Evolutionary conservation across 2,888 invertebrate species (phyloP), one percentile per base, ranked within the genome.

Genomic region (Tromatobia lineatoria): DNA sequence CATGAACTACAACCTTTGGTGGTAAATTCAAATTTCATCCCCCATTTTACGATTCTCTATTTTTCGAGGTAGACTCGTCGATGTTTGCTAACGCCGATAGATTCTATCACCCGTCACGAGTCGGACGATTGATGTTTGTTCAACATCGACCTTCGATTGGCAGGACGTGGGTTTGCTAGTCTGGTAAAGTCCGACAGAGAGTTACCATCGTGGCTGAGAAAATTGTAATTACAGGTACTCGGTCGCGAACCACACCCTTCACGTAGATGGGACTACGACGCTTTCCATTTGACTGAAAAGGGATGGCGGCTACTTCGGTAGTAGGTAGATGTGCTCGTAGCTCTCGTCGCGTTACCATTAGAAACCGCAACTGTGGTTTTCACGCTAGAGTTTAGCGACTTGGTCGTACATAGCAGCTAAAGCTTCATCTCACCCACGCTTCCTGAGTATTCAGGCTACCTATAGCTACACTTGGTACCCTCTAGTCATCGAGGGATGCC

Each of bases 361-460:
- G 80, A 80, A 76, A 83, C 83, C 83, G 76, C 80, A 73, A 76
- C 47, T 50, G 76, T 59, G 71, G 75, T 80, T 83, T 71, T 50
- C 79, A 66, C 73, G 70, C 34, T 18, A 70, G 75, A 80, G 76
- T 71, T 80, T 59, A 71, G 47, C 42, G 83, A 83, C 66, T 80
- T 76, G 20, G 50, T 50, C 52, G 75, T 50, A 6, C 10, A 38
- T 38, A 38, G 10, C 10, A 10, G 34, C 57, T 25, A 67, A 75
- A 57, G 25, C 47, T 45, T 34, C 66, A 18, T n/a, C 57, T 52
- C 61, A 20, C 25, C 57, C 15, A 13, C 57, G 67, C 23, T 45
- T 59, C 18, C n/a, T 29, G 45, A 74, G 54, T 75, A 64, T 79
- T 70, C 73, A 57, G n/a, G 61, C 45, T 52, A 20, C 18, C 23